phyloP scores from a whole-genome alignment of 2,113 vertebrate species.

The Ceratotherium simum region DNA sequence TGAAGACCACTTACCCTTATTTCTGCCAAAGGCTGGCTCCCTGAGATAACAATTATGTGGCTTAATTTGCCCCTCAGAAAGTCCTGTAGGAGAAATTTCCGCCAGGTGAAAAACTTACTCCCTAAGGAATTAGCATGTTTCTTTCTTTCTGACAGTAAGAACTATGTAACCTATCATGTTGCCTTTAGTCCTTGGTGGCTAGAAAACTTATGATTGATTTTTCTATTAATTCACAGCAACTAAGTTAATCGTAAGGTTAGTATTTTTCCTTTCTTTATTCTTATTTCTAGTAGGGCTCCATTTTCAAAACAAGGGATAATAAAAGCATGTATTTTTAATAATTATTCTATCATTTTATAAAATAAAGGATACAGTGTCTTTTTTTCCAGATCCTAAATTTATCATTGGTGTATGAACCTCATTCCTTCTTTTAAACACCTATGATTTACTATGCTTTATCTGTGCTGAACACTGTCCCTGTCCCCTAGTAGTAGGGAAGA shows the following conservation, averaged over 20 bases:
- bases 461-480: neutral
- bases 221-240: constrained; percentile 11
- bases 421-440: neutral
- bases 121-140: neutral
- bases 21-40: constrained; percentile 9
- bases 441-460: neutral
- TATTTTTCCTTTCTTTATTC: neutral
- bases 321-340: constrained; percentile 3
- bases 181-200: neutral
- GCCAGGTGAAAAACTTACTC: neutral
- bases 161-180: neutral
- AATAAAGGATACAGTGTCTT: constrained; percentile 14
- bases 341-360: constrained; percentile 26
- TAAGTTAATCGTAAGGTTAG: neutral
- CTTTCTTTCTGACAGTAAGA: constrained; percentile 6
- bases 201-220: constrained; percentile 14
- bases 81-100: neutral
- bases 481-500: neutral
- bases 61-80: neutral
- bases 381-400: constrained; percentile 30
- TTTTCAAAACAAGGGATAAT: neutral
- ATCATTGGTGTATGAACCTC: neutral
- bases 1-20: neutral
- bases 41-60: neutral
- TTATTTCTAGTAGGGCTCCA: neutral